Evolutionary conservation across 2,888 invertebrate genomes (phyloP), one percentile per base, ranked within the genome.

Genomic region (Lasioglossum marginatum): DNA sequence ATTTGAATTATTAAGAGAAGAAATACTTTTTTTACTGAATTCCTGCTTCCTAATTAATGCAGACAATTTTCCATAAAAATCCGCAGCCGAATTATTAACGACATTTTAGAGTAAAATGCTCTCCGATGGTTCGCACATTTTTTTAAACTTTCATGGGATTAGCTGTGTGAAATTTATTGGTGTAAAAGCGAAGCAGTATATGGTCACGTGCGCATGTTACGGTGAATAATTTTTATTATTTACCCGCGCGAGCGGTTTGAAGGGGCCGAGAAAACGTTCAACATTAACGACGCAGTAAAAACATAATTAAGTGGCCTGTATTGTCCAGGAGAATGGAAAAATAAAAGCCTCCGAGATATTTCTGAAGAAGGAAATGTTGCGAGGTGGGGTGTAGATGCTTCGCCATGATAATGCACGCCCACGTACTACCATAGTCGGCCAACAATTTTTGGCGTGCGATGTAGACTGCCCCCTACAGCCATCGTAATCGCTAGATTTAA

Each of bases 301-400:
- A 75, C 60, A 40, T 60, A 57, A 75, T 75, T 75, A 75, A 45
- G 63, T 63, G 63, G 63, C 63, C 63, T 63, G 63, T 63, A 63
- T 63, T 63, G 63, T 63, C 63, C 63, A 31, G 31, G 63, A 63
- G 63, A 63, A 63, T 63, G 31, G 63, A 63, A 63, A 63, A 63
- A 63, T 63, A 63, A 63, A 63, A 63, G 63, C 63, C 63, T 2
- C 16, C 31, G 31, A 63, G 63, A 63, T 31, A 31, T 63, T 63
- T 63, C 63, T 63, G 63, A 63, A 63, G 63, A 63, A 63, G 63
- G 63, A 31, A 63, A 63, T 63, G 63, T 31, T 63, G 16, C 63
- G 31, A 31, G 63, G 31, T 63, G 63, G 63, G 63, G 63, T 31
- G 63, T 63, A 63, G 63, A 63, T 63, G 63, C 31, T 31, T 16